Evolutionary conservation across 2,113 vertebrate genomes (phyloP), one percentile per base, ranked within the genome.

Genomic region (Reinhardtius hippoglossoides): DNA sequence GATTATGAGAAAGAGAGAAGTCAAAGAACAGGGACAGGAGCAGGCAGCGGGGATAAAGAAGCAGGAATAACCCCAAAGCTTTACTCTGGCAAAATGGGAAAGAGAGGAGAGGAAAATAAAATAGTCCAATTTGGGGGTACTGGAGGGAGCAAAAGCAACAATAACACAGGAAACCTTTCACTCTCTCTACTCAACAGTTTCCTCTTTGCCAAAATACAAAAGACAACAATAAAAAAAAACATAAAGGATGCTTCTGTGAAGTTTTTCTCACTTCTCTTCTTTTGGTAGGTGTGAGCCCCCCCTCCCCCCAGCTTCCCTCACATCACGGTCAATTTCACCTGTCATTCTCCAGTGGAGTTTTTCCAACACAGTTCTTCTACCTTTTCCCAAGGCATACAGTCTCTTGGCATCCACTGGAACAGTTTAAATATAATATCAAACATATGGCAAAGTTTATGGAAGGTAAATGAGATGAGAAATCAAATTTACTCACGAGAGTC

Each of bases 381-480:
- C 84, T 91, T 56, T 78, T 89, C 84, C 85, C 82, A 85, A 82
- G 67, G 64, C 87, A 37, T 60, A 42, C 65, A 26, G 78, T 83
- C 79, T 81, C 78, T 68, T 69, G 77, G 73, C 71, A 1, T 74
- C 82, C 71, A 69, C 83, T 89, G 87, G 81, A 93, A 90, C 87
- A 83, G 90, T 92, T 93, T 92, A 90, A 91, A 90, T 79, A 76
- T 91, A 95, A 93, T 92, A 91, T 93, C 78, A 88, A 93, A 91
- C 92, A 95, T 79, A 89, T 94, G 93, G 89, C 78, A 87, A 68
- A 88, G 87, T 94, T 93, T 94, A 93, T 78, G 72, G 80, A 92
- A 90, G 68, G 78, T 89, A 92, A 94, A 94, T 90, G 84, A 91
- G 90, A 92, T 90, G 91, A 95, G 89, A 94, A 94, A 94, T 94